Conservation (phyloP, 2,113 vertebrate genomes). For the Synchiropus splendidus region DNA sequence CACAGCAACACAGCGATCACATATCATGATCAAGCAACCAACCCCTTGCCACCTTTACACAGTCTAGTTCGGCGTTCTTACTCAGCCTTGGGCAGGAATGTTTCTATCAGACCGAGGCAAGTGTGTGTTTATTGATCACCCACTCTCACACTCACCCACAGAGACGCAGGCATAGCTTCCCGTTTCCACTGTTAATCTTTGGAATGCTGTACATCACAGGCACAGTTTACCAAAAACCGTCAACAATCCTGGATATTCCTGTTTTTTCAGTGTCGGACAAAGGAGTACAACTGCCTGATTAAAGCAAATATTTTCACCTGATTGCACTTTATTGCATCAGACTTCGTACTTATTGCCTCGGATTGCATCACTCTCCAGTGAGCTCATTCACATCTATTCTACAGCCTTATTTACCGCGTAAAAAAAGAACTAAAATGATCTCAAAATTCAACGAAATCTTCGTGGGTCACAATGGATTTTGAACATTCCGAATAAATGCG, state of each 20-base stretch:
- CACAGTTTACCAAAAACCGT: background rate
- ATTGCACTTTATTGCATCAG: no score
- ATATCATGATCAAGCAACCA: constrained; percentile 32
- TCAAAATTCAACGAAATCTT: no score
- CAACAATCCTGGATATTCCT: no score
- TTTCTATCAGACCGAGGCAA: constrained; percentile 33
- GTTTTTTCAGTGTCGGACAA: no score
- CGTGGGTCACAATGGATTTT: no score
- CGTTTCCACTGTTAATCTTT: constrained; percentile 51
- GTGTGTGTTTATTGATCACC: constrained; percentile 47
- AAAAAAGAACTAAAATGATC: no score
- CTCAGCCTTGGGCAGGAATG: constrained; percentile 42
- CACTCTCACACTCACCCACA: constrained; percentile 48
- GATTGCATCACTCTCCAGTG: no score
- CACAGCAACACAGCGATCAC: constrained; percentile 26
- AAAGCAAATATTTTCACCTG: constrained; percentile 1
- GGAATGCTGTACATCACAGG: constrained; percentile 21
- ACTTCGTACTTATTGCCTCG: no score
- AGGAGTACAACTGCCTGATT: no score
- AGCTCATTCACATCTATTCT: no score
- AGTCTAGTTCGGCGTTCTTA: constrained; percentile 28
- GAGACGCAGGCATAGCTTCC: constrained; percentile 36
- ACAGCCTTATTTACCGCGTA: no score
- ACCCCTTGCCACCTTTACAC: constrained; percentile 28
- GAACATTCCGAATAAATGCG: no score